Evolutionary conservation across 2,113 vertebrate species (phyloP).

Genomic region (Gambusia holbrooki): DNA sequence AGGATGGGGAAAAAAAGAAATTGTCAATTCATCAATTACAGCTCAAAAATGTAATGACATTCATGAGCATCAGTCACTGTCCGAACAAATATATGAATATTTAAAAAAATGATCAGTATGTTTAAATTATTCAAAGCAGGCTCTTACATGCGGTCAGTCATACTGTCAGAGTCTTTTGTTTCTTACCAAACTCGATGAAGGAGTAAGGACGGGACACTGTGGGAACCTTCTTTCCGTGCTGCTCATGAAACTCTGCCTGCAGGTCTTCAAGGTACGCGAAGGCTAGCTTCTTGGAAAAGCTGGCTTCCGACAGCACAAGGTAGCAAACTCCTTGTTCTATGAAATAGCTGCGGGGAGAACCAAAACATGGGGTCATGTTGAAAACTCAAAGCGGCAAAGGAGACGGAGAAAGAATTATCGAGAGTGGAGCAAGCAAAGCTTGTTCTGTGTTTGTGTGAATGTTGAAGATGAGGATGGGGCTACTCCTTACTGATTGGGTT

Average conservation of each 20-base stretch:
- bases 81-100: neutral
- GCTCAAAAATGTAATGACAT: neutral
- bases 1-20: neutral
- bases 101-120: too few relatives aligned
- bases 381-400: neutral
- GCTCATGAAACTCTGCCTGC: slow-evolving; percentile 96
- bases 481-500: too few relatives aligned
- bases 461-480: too few relatives aligned
- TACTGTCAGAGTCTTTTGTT: neutral
- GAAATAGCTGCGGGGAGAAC: slow-evolving; percentile 81
- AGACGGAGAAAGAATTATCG: neutral
- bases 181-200: slow-evolving; percentile 98
- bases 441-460: too few relatives aligned
- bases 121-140: too few relatives aligned
- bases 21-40: neutral
- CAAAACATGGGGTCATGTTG: neutral
- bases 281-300: slow-evolving; percentile 94
- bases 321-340: slow-evolving; percentile 97
- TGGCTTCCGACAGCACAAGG: slow-evolving; percentile 93
- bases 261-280: slow-evolving; percentile 97
- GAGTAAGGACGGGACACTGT: slow-evolving; percentile 96
- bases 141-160: neutral
- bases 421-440: too few relatives aligned
- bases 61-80: neutral
- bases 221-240: slow-evolving; percentile 95